These are phyloP conservation scores for Protodeltote pygarga DNA, from an alignment of 2,888 invertebrate species.

Conservation along the genomic window DNA sequence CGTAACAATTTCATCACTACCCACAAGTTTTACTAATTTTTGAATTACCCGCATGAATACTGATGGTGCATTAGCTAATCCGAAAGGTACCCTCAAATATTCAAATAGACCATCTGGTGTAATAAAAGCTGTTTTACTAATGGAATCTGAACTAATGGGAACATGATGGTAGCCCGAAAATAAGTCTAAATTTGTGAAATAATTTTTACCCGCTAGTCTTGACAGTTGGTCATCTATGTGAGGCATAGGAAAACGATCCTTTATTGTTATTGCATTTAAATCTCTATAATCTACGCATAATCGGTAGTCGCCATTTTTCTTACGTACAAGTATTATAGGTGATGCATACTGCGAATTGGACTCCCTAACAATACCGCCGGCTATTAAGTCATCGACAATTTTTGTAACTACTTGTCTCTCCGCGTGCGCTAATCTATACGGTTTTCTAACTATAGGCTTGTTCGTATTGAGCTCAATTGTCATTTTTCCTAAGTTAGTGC, in stretches of 20 bases:
- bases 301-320: constrained; percentile 44
- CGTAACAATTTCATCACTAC: not conserved
- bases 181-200: not conserved
- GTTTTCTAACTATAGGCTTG: constrained; percentile 30
- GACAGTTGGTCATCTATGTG: constrained; percentile 36
- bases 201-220: constrained; percentile 5
- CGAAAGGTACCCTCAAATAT: not conserved
- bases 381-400: constrained; percentile 38
- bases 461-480: no score
- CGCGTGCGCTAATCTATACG: constrained; percentile 15
- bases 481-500: not conserved
- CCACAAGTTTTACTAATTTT: not conserved
- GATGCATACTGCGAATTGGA: constrained; percentile 42
- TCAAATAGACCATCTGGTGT: constrained; percentile 1
- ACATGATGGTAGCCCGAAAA: constrained; percentile 1
- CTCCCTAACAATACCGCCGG: constrained; percentile 43
- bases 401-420: constrained; percentile 3
- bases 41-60: constrained; percentile 2
- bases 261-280: constrained; percentile 40
- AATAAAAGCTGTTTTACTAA: not conserved
- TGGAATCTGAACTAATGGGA: not conserved
- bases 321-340: constrained; percentile 42
- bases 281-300: constrained; percentile 46
- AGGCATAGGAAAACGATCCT: constrained; percentile 45
- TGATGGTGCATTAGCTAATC: not conserved